Evolutionary conservation across 1,140 invertebrate genomes (phyloP).

Genomic region (Drosophila grimshawi): DNA sequence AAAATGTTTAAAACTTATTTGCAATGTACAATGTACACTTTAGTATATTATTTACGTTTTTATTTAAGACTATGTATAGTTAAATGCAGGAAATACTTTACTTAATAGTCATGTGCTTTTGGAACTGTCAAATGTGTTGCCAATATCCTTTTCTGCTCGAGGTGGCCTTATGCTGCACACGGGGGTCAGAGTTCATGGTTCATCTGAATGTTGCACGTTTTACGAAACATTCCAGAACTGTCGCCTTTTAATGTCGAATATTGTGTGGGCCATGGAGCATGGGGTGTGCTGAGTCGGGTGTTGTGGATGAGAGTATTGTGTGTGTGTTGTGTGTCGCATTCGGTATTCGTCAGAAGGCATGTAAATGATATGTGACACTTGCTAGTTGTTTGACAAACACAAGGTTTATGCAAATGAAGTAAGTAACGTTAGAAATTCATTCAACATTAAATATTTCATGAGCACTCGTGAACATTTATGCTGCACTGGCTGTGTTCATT

Average conservation of each 20-base stretch:
- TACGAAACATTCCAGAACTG: constrained; percentile 2
- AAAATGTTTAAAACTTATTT: not conserved
- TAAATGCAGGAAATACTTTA: not conserved
- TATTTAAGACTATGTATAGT: not conserved
- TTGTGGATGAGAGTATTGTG: not conserved
- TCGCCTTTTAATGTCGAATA: constrained; percentile 2
- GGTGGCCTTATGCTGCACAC: not conserved
- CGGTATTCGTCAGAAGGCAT: constrained; percentile 37
- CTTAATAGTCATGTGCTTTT: not conserved
- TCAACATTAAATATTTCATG: constrained; percentile 74
- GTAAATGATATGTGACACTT: constrained; percentile 64
- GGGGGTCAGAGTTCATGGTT: not conserved
- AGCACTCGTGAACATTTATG: constrained; percentile 64
- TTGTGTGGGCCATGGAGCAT: not conserved
- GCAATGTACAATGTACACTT: not conserved
- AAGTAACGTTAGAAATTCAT: constrained; percentile 65
- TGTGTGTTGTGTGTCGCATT: constrained; percentile 11
- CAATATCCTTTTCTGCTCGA: not conserved
- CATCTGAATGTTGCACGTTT: not conserved
- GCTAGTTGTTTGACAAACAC: constrained; percentile 54
- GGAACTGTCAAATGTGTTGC: constrained; percentile 1
- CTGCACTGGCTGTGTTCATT: constrained; percentile 38
- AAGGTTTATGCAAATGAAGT: constrained; percentile 72
- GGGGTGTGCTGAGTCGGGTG: not conserved
- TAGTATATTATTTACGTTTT: not conserved